These are phyloP conservation scores for Diorhabda elongata DNA, from an alignment of 1,140 invertebrate species.

Conservation along the genomic window DNA sequence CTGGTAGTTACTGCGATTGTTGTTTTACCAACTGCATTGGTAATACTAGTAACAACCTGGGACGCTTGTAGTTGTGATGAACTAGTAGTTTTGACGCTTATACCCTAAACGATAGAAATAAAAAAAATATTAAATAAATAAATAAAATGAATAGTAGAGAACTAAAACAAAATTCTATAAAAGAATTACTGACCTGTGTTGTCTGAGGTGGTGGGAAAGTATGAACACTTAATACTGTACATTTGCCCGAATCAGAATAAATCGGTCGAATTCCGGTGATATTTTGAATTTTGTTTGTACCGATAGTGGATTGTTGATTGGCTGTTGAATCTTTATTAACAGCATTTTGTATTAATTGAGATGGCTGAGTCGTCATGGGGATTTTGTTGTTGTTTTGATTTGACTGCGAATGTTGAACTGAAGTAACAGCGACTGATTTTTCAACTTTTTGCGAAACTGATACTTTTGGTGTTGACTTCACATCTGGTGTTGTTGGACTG, in stretches of 20 bases:
- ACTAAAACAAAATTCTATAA: background rate
- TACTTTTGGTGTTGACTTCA: too few species aligned
- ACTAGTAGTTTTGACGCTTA: background rate
- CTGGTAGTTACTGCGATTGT: background rate
- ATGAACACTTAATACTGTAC: background rate
- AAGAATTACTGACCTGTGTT: background rate
- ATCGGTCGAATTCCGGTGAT: background rate
- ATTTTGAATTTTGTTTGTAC: background rate
- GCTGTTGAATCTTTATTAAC: background rate
- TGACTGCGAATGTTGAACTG: background rate
- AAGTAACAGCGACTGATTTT: too few species aligned
- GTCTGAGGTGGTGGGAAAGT: background rate
- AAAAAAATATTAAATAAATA: background rate
- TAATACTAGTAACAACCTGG: background rate
- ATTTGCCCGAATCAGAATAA: background rate
- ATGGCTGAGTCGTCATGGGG: too few species aligned
- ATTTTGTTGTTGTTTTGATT: background rate
- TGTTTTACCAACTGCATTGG: background rate
- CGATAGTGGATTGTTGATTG: background rate
- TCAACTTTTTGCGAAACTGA: too few species aligned
- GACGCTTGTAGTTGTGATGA: background rate
- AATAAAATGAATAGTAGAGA: background rate
- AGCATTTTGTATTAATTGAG: too few species aligned
- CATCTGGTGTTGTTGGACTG: too few species aligned
- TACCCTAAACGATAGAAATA: background rate